phyloP scores from a whole-genome alignment of 37 sponge, comb jelly and placozoan genomes.

The Cladorhizidae sp. region DNA sequence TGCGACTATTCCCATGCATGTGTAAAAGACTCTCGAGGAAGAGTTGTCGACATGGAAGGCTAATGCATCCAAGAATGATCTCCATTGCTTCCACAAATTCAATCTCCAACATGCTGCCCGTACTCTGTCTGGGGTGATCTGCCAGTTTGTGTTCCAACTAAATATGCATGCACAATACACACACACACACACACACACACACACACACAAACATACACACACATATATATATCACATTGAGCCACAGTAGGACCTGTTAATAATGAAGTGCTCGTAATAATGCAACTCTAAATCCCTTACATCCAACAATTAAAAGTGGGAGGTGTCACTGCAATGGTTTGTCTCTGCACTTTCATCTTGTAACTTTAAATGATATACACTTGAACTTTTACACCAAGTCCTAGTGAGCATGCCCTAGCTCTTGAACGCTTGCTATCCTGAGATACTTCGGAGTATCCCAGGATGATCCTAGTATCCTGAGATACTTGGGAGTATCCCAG shows the following conservation, averaged over 20 bases:
- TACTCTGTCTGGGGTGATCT: slow-evolving; percentile 8
- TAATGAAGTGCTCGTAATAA: too few relatives aligned
- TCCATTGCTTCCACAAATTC: slow-evolving; percentile 79
- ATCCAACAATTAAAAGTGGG: neutral
- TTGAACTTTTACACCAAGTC: too few relatives aligned
- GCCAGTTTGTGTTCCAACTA: slow-evolving; percentile 51
- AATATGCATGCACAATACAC: too few relatives aligned
- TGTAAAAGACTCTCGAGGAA: slow-evolving; percentile 42
- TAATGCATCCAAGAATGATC: slow-evolving; percentile 6
- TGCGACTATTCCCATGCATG: slow-evolving; percentile 7
- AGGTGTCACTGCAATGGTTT: neutral
- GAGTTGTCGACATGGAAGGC: slow-evolving; percentile 41
- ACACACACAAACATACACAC: too few relatives aligned
- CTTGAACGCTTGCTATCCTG: too few relatives aligned
- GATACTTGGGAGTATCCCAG: too few relatives aligned
- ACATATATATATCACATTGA: neutral
- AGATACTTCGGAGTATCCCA: too few relatives aligned
- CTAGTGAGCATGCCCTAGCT: too few relatives aligned
- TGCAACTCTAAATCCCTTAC: neutral
- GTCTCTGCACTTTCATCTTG: too few relatives aligned
- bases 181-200: too few relatives aligned
- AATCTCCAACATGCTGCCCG: slow-evolving; percentile 51
- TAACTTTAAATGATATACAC: too few relatives aligned
- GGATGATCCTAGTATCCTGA: too few relatives aligned
- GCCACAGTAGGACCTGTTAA: neutral